A percentile compares a stretch with the other conserved stretches of the same genome.
phyloP scores from a whole-genome alignment of 2,113 vertebrate genomes.

The Rhinolophus ferrumequinum region DNA sequence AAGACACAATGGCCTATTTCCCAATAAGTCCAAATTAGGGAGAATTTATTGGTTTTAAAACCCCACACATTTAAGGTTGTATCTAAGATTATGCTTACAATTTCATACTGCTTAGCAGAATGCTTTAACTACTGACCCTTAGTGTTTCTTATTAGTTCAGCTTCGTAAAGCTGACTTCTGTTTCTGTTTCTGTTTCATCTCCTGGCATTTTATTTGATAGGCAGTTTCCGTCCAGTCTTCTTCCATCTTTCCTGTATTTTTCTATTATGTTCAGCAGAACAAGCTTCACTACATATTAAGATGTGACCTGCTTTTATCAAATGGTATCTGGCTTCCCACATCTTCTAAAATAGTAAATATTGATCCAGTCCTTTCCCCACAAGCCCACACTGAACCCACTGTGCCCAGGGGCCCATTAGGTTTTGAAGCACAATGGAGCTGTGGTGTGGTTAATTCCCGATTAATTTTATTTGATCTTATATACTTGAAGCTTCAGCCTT shows the following conservation, averaged over 20 bases:
- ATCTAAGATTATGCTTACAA: background rate
- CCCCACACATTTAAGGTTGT: background rate
- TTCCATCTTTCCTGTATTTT: conserved; percentile 1
- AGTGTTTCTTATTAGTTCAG: background rate
- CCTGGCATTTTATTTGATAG: background rate
- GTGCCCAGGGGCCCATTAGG: background rate
- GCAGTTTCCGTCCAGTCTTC: background rate
- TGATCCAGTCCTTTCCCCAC: background rate
- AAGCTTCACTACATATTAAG: conserved; percentile 36
- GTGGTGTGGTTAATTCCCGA: background rate
- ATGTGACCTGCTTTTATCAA: conserved; percentile 44
- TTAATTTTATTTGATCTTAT: conserved; percentile 61
- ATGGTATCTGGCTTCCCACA: conserved; percentile 1
- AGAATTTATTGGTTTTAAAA: conserved; percentile 7
- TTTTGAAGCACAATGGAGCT: background rate
- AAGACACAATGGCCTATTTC: background rate
- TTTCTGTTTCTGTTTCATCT: background rate
- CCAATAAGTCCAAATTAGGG: background rate
- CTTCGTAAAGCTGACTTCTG: background rate
- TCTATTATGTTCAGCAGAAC: conserved; percentile 9
- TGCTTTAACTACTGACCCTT: background rate
- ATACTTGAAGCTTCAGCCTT: conserved; percentile 33
- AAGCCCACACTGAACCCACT: background rate
- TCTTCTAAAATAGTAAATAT: conserved; percentile 25
- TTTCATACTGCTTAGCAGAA: background rate